A percentile compares a stretch with the other conserved stretches of the same genome.
Evolutionary conservation across 2,888 invertebrate genomes (phyloP).

Genomic region (Hypselothyrea guttata): DNA sequence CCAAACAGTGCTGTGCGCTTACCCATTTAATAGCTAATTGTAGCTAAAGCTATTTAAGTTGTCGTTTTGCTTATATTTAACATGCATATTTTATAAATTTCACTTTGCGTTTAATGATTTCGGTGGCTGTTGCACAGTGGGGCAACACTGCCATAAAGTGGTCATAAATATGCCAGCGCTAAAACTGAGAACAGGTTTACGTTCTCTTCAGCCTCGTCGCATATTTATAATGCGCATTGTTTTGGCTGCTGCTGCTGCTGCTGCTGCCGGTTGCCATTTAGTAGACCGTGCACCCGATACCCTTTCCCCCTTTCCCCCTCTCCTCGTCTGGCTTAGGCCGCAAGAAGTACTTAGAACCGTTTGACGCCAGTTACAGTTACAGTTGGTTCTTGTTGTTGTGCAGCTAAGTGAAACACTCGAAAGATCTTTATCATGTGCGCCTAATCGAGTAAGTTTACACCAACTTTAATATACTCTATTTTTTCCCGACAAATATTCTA

Average conservation of each 20-base stretch:
- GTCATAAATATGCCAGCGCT: constrained; percentile 38
- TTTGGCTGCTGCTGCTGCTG: no score
- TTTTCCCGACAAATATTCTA: no score
- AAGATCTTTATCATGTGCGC: constrained; percentile 25
- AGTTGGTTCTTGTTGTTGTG: constrained; percentile 1
- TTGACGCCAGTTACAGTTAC: constrained; percentile 45
- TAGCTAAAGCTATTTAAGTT: no score
- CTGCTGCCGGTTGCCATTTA: constrained; percentile 40
- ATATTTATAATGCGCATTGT: constrained; percentile 32
- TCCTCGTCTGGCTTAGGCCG: neutral
- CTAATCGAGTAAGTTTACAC: constrained; percentile 1
- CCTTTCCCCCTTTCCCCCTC: neutral
- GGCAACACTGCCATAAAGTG: no score
- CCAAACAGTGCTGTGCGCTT: no score
- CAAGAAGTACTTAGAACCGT: constrained; percentile 33
- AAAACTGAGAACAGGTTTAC: constrained; percentile 45
- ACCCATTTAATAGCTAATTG: no score
- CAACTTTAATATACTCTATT: no score
- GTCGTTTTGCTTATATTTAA: no score
- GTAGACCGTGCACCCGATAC: constrained; percentile 44
- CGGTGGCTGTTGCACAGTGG: neutral
- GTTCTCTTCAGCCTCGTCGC: constrained; percentile 8
- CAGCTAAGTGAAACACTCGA: constrained; percentile 35
- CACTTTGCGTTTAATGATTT: neutral
- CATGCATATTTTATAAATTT: no score